These are phyloP conservation scores for Paedocypris micromegethes DNA, from an alignment of 2,797 vertebrate genomes.

Conservation along the genomic window DNA sequence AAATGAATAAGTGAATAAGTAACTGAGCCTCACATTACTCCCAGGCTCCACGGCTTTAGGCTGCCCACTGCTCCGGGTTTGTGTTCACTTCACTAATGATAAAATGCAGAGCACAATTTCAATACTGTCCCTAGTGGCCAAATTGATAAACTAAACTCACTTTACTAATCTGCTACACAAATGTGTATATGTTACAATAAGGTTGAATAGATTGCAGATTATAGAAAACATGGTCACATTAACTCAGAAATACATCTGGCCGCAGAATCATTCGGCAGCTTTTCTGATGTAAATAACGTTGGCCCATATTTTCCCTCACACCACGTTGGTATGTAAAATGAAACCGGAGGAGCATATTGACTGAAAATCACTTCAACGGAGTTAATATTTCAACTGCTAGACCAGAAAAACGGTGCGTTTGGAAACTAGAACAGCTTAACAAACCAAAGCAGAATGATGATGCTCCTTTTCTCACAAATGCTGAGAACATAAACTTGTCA, in stretches of 20 bases:
- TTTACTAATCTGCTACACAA: no score
- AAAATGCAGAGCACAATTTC: no score
- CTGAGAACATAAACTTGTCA: constrained; percentile 12
- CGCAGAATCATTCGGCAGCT: not conserved
- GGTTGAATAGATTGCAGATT: no score
- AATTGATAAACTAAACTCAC: no score
- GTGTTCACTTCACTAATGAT: no score
- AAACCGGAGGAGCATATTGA: constrained; percentile 36
- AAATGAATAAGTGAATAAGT: no score
- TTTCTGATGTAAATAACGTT: constrained; percentile 16
- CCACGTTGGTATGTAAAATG: constrained; percentile 40
- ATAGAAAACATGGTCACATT: no score
- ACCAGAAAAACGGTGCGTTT: constrained; percentile 51
- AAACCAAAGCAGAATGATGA: constrained; percentile 13
- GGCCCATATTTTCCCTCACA: constrained; percentile 23
- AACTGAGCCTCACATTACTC: no score
- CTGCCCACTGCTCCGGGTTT: no score
- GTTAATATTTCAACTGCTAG: constrained; percentile 58
- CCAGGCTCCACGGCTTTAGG: no score
- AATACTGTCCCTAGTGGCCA: no score
- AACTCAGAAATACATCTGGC: not conserved
- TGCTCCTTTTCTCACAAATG: not conserved
- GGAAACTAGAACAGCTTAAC: constrained; percentile 49
- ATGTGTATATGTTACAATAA: no score
- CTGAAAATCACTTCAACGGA: constrained; percentile 42